These are phyloP conservation scores for Balearica regulorum DNA, from an alignment of 2,797 vertebrate genomes.

Conservation along the genomic window DNA sequence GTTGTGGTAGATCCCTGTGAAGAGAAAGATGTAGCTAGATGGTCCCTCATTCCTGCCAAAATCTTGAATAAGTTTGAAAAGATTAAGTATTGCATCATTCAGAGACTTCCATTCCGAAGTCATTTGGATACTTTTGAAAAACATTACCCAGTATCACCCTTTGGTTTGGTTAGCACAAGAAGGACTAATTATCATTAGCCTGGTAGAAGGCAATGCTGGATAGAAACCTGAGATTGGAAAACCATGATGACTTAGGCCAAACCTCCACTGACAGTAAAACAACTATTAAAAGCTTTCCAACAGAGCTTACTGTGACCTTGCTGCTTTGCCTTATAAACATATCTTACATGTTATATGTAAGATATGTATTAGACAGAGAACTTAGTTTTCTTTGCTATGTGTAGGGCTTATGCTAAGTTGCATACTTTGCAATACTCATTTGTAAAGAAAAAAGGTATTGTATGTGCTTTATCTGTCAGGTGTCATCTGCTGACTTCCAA, in stretches of 20 bases:
- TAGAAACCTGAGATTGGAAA: background rate
- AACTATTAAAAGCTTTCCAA: background rate
- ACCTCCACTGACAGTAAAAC: background rate
- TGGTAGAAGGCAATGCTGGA: background rate
- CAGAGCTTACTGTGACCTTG: background rate
- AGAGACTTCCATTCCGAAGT: background rate
- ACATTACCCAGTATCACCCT: background rate
- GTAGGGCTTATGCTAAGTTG: background rate
- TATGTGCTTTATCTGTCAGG: background rate
- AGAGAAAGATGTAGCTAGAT: background rate
- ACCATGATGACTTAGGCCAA: background rate
- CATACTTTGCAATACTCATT: background rate
- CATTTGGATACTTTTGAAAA: background rate
- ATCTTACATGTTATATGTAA: background rate
- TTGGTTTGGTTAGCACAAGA: background rate
- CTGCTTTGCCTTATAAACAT: background rate
- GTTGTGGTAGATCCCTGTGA: background rate
- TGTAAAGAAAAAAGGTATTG: background rate
- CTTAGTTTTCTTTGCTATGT: background rate
- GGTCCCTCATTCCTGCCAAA: background rate
- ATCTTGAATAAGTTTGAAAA: background rate
- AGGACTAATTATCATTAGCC: background rate
- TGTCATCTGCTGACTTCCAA: background rate
- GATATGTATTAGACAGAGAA: background rate
- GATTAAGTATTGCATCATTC: background rate